Evolutionary conservation across 2,888 invertebrate genomes (phyloP), one percentile per base, ranked within the genome.

Genomic region (Amphimallon solstitiale): DNA sequence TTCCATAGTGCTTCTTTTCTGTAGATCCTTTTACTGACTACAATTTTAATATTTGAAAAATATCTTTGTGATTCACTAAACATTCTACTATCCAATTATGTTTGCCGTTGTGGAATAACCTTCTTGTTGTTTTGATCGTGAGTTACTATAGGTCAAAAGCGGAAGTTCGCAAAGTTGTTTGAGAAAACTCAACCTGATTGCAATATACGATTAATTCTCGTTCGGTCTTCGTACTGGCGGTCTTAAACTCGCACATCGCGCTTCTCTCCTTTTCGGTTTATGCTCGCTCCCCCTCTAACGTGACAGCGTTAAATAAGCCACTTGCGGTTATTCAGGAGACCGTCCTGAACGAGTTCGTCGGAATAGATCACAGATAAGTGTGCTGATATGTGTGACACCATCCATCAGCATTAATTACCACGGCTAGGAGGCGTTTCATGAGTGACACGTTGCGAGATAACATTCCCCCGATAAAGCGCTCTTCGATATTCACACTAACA

Each of bases 381-480:
- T 49, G 51, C 65, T 65, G 56, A 70, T 62, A 70, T 65, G 70
- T 65, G 70, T 68, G 65, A 65, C 70, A 65, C 63, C 65, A 70
- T 70, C 70, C 68, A 70, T 70, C 70, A 70, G 70, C 65, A 68
- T 70, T 70, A 70, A 70, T 70, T 70, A 70, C 64, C 23, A 49
- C 48, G 23, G 62, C 35, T 34, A 62, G 67, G 69, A 62, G 62
- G 62, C 49, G 38, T 49, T 38, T 49, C 38, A 37, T 62, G 49
- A 49, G 19, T 62, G 62, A 62, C 62, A 62, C 48, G 49, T 38
- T 49, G 34, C 48, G 21, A 49, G 62, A 62, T 62, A 62, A 35
- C 23, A 51, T 19, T 29, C 21, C 9, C 17, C 62, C 62, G 62
- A 62, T 62, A 62, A 62, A 17, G 37, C 48, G 21, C 14, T 21